Evolutionary conservation across 2,888 invertebrate genomes (phyloP).

Genomic region (Tenthredo scrophulariae): DNA sequence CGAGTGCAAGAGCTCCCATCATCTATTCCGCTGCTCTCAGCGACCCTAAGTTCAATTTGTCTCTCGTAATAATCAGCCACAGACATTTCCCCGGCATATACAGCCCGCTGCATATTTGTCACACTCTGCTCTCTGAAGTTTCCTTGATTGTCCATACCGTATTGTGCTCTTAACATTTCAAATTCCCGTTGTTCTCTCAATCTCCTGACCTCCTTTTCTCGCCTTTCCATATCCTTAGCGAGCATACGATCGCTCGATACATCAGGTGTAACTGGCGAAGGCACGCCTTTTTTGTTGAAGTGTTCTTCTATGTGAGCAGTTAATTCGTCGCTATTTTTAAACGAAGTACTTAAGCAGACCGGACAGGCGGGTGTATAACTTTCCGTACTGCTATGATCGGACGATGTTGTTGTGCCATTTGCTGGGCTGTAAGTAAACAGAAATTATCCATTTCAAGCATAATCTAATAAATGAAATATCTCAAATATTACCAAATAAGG

Average conservation of each 20-base stretch:
- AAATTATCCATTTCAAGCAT: constrained; percentile 62
- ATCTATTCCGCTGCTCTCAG: constrained; percentile 89
- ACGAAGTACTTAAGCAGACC: constrained; percentile 77
- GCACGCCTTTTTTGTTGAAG: constrained; percentile 80
- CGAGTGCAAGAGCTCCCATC: constrained; percentile 90
- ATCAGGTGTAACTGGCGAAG: constrained; percentile 78
- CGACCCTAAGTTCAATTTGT: constrained; percentile 87
- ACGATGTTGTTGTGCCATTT: constrained; percentile 72
- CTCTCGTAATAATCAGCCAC: constrained; percentile 92
- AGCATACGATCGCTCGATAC: constrained; percentile 79
- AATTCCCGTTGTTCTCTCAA: constrained; percentile 90
- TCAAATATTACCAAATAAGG: neutral
- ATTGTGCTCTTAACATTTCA: constrained; percentile 89
- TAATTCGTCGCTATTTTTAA: constrained; percentile 80
- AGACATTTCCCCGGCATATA: constrained; percentile 91
- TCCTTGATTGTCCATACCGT: constrained; percentile 94
- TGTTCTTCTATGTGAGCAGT: constrained; percentile 90
- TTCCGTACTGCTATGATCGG: constrained; percentile 71
- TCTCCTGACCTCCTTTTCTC: constrained; percentile 85
- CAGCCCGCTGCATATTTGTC: constrained; percentile 89
- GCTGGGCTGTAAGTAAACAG: constrained; percentile 69
- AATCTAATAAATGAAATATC: neutral
- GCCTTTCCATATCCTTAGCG: constrained; percentile 80
- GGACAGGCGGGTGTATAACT: constrained; percentile 77
- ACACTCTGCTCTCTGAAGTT: constrained; percentile 89